phyloP scores from a whole-genome alignment of 2,888 invertebrate genomes.

The Noctua fimbriata region DNA sequence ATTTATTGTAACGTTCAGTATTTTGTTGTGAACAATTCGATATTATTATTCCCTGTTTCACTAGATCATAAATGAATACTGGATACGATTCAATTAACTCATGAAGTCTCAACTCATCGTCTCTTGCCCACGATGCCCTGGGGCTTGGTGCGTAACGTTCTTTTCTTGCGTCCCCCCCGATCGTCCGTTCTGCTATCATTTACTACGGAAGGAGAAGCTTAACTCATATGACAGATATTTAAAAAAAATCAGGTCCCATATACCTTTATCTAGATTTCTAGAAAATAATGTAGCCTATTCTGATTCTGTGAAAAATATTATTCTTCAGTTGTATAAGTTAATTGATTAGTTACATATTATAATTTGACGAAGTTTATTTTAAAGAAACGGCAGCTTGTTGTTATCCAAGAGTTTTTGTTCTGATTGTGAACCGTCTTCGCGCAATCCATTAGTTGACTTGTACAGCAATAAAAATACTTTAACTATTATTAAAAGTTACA shows the following conservation, averaged over 20 bases:
- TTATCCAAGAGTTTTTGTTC: background rate
- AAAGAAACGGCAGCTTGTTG: background rate
- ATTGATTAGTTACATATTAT: background rate
- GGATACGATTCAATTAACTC: background rate
- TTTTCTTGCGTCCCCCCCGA: background rate
- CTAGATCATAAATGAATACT: background rate
- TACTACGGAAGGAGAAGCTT: background rate
- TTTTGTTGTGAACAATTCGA: background rate
- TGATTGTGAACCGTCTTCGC: background rate
- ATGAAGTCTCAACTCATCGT: background rate
- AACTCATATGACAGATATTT: background rate
- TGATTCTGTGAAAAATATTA: background rate
- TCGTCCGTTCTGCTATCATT: background rate
- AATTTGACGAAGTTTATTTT: too few species aligned
- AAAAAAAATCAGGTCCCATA: background rate
- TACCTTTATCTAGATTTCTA: background rate
- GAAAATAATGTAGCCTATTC: background rate
- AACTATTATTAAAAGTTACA: background rate
- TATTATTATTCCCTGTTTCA: background rate
- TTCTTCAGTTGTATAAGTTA: background rate
- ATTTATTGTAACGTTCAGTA: background rate
- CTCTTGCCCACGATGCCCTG: background rate
- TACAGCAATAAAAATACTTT: constrained; percentile 1
- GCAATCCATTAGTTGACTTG: constrained; percentile 4
- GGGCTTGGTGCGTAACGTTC: background rate